phyloP scores from a whole-genome alignment of 2,797 vertebrate species.

The Rhincodon typus region DNA sequence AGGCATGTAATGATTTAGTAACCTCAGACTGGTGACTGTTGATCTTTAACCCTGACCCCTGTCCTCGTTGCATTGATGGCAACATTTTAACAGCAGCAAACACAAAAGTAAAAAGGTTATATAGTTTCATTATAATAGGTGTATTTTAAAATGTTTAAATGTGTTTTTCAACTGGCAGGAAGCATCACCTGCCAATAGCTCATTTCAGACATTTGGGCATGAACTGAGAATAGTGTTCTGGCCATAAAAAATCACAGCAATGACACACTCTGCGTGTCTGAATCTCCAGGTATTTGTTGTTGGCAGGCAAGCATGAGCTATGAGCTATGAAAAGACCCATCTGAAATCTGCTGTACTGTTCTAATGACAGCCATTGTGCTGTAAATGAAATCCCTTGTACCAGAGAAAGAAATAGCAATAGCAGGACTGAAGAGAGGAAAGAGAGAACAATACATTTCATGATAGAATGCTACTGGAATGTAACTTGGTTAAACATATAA shows the following conservation, averaged over 20 bases:
- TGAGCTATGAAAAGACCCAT: not conserved
- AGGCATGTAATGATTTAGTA: conserved; percentile 37
- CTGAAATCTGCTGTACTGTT: not conserved
- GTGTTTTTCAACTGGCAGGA: not conserved
- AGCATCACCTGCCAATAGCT: not conserved
- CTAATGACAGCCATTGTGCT: not conserved
- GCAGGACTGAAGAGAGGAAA: not conserved
- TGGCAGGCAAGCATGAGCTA: not conserved
- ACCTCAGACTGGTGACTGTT: conserved; percentile 11
- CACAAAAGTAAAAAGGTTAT: not conserved
- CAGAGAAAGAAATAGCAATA: not conserved
- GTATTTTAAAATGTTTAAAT: not conserved
- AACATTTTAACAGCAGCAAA: not conserved
- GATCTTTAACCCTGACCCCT: conserved; percentile 12
- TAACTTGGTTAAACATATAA: not conserved
- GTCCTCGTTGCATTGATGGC: not conserved
- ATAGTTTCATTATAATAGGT: not conserved
- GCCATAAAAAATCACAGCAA: not conserved
- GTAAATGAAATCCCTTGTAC: not conserved
- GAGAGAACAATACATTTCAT: not conserved
- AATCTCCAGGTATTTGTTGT: not conserved
- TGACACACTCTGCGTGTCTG: not conserved
- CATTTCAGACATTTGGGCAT: not conserved
- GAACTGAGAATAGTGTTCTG: not conserved
- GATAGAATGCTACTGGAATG: not conserved